Evolutionary conservation across 2,888 invertebrate genomes (phyloP).

Genomic region (Noctua fimbriata): DNA sequence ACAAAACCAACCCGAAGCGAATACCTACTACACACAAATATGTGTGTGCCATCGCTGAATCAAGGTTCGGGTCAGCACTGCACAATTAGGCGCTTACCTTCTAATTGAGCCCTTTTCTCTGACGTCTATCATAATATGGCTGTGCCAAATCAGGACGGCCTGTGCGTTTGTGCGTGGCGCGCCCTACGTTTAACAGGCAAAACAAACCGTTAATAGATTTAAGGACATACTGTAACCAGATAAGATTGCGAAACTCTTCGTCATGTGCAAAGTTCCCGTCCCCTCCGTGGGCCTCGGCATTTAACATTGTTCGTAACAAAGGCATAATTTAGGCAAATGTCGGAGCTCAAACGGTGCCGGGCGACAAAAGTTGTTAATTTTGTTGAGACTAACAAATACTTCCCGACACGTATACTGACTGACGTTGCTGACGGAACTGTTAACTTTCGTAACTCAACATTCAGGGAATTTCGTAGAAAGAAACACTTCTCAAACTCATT

Average conservation of each 20-base stretch:
- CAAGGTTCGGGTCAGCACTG: not conserved
- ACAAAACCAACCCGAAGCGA: not conserved
- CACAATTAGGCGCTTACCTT: not conserved
- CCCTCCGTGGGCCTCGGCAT: not conserved
- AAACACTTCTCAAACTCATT: not conserved
- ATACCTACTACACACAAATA: not conserved
- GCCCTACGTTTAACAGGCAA: not conserved
- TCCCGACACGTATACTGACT: constrained; percentile 16
- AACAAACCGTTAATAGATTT: constrained; percentile 10
- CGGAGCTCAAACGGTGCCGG: not conserved
- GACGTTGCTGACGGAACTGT: not conserved
- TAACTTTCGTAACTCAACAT: constrained; percentile 4
- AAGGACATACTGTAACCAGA: constrained; percentile 7
- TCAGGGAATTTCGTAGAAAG: not conserved
- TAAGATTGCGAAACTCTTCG: constrained; percentile 12
- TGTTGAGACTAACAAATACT: constrained; percentile 49
- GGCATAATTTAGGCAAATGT: constrained; percentile 52
- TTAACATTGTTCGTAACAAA: constrained; percentile 37
- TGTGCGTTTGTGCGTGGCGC: not conserved
- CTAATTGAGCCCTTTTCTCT: not conserved
- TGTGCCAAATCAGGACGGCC: not conserved
- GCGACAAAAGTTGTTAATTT: constrained; percentile 51
- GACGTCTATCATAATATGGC: not conserved
- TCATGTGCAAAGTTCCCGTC: constrained; percentile 17
- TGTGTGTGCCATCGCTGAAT: not conserved